Evolutionary conservation across 2,888 invertebrate genomes (phyloP).

Genomic region (Drosophila aldrichi): DNA sequence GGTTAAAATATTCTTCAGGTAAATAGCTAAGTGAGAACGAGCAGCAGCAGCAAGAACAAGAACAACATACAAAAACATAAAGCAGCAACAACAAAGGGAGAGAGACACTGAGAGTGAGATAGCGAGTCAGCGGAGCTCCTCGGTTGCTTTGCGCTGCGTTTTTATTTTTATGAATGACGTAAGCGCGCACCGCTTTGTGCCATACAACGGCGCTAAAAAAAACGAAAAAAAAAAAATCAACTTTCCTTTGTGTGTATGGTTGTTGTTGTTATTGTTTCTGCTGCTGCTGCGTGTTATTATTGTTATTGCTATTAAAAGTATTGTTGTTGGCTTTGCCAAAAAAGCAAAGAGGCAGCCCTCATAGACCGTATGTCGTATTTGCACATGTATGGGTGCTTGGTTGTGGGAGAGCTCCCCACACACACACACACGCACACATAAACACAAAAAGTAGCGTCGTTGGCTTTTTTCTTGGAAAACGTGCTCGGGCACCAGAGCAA

Average conservation of each 20-base stretch:
- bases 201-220: conserved; percentile 45
- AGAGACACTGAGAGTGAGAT: conserved; percentile 23
- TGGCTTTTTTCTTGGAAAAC: conserved; percentile 63
- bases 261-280: conserved; percentile 20
- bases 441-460: conserved; percentile 58
- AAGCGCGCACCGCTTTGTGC: conserved; percentile 62
- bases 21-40: conserved; percentile 48
- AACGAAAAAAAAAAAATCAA: conserved; percentile 65
- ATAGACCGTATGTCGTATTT: conserved; percentile 28
- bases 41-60: conserved; percentile 19
- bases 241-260: conserved; percentile 43
- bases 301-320: conserved; percentile 18
- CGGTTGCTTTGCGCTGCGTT: conserved; percentile 48
- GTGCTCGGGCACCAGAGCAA: conserved; percentile 53
- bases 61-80: conserved; percentile 37
- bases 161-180: conserved; percentile 80
- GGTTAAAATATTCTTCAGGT: conserved; percentile 79
- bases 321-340: conserved; percentile 55
- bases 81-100: conserved; percentile 22
- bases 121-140: conserved; percentile 31
- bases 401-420: conserved; percentile 41
- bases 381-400: conserved; percentile 21
- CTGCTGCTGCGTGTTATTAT: conserved; percentile 23
- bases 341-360: conserved; percentile 37
- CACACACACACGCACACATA: conserved; percentile 11